Evolutionary conservation across 2,888 invertebrate species (phyloP).

Genomic region (Metopia argyrocephala): DNA sequence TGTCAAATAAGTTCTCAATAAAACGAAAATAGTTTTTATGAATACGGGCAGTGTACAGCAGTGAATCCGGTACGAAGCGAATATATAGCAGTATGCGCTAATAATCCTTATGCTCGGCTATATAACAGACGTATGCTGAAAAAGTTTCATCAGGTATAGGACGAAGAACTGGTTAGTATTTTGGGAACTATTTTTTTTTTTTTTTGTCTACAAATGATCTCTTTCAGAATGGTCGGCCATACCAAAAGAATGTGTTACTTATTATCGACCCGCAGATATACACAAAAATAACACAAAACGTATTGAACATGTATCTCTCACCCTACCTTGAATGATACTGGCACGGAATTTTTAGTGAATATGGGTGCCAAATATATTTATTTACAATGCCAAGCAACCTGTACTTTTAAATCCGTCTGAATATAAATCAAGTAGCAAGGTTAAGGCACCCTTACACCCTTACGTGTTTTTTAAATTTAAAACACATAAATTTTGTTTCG

Average conservation of each 20-base stretch:
- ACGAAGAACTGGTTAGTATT: conserved; percentile 28
- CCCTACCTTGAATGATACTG: conserved; percentile 91
- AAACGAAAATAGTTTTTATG: too few species aligned
- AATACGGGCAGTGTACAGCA: too few species aligned
- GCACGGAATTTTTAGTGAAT: conserved; percentile 94
- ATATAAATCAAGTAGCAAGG: too few species aligned
- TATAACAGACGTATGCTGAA: conserved; percentile 94
- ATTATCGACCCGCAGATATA: conserved; percentile 89
- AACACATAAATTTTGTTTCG: too few species aligned
- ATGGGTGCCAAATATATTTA: conserved; percentile 97
- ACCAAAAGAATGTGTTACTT: conserved; percentile 87
- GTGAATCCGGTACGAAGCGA: conserved; percentile 92
- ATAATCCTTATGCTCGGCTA: conserved; percentile 94
- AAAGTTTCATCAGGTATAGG: conserved; percentile 62
- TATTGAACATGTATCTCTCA: conserved; percentile 82
- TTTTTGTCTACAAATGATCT: neutral
- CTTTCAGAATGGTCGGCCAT: conserved; percentile 79
- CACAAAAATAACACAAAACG: conserved; percentile 72
- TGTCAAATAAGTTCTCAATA: too few species aligned
- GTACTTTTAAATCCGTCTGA: conserved; percentile 75
- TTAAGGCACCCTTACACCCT: too few species aligned
- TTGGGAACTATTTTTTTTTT: neutral
- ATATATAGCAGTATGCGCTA: conserved; percentile 94
- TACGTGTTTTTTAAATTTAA: too few species aligned
- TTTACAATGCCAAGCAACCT: conserved; percentile 77